A percentile compares a stretch with the other conserved stretches of the same genome.
These are phyloP conservation scores for Boloria euphrosyne DNA, from an alignment of 2,888 invertebrate species.

Conservation along the genomic window DNA sequence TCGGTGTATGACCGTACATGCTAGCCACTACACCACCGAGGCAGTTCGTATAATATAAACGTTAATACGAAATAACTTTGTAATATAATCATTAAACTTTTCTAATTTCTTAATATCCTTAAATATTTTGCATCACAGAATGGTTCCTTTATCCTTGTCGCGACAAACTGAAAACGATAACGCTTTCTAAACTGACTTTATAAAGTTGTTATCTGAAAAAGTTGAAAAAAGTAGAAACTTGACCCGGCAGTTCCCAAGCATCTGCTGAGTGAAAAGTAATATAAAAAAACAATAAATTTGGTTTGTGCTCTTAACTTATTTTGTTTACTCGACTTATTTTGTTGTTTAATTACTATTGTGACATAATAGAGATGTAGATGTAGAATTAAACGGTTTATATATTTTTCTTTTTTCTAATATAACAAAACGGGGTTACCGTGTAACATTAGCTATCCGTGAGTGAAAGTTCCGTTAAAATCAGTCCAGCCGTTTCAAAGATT, in stretches of 20 bases:
- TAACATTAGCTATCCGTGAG: too few relatives aligned
- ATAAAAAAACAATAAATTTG: slow-evolving; percentile 5
- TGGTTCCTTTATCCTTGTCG: slow-evolving; percentile 7
- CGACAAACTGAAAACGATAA: slow-evolving; percentile 20
- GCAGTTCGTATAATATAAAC: background rate
- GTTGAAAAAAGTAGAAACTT: slow-evolving; percentile 16
- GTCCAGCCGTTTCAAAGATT: too few relatives aligned
- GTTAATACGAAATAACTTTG: background rate
- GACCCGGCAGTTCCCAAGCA: slow-evolving; percentile 7
- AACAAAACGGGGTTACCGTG: too few relatives aligned
- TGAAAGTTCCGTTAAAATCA: too few relatives aligned
- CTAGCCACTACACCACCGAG: too few relatives aligned
- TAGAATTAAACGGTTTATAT: too few relatives aligned
- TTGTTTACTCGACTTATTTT: too few relatives aligned
- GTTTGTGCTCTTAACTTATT: background rate
- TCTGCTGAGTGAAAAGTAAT: slow-evolving; percentile 14
- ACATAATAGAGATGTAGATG: too few relatives aligned
- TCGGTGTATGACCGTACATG: too few relatives aligned
- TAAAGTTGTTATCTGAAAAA: slow-evolving; percentile 21
- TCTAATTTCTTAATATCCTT: background rate
- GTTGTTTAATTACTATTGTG: background rate
- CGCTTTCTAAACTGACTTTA: slow-evolving; percentile 23
- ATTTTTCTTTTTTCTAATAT: too few relatives aligned
- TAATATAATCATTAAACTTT: background rate
- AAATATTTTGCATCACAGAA: slow-evolving; percentile 6